These are phyloP conservation scores for Bombycilla garrulus DNA, from an alignment of 2,113 vertebrate species.

Conservation along the genomic window DNA sequence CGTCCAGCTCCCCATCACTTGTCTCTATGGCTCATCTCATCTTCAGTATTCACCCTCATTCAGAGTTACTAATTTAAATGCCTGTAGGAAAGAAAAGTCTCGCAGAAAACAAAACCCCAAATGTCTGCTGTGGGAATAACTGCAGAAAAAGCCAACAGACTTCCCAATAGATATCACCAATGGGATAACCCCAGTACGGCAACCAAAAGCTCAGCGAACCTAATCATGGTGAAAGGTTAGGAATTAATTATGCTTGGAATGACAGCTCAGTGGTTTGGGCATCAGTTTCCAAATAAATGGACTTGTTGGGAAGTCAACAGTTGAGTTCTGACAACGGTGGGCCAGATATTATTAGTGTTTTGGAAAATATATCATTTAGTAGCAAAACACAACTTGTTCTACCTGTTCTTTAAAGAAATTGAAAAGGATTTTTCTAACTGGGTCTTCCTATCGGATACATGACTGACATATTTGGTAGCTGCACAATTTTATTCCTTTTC, in stretches of 20 bases:
- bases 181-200: background rate
- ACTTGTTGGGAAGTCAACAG: background rate
- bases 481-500: background rate
- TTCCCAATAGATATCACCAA: background rate
- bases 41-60: background rate
- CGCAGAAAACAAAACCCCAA: fast-evolving
- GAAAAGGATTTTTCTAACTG: background rate
- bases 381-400: background rate
- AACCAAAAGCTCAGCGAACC: background rate
- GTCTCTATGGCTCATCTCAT: background rate
- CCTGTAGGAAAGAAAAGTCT: background rate
- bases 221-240: background rate
- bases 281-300: background rate
- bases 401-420: background rate
- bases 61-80: background rate
- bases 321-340: background rate
- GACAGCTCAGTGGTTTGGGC: background rate
- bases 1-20: background rate
- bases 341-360: background rate
- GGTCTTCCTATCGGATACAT: background rate
- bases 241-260: background rate
- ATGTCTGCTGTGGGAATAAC: background rate
- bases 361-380: background rate
- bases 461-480: background rate
- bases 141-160: background rate